These are phyloP conservation scores for Oryzias javanicus DNA, from an alignment of 2,113 vertebrate species.

Conservation along the genomic window DNA sequence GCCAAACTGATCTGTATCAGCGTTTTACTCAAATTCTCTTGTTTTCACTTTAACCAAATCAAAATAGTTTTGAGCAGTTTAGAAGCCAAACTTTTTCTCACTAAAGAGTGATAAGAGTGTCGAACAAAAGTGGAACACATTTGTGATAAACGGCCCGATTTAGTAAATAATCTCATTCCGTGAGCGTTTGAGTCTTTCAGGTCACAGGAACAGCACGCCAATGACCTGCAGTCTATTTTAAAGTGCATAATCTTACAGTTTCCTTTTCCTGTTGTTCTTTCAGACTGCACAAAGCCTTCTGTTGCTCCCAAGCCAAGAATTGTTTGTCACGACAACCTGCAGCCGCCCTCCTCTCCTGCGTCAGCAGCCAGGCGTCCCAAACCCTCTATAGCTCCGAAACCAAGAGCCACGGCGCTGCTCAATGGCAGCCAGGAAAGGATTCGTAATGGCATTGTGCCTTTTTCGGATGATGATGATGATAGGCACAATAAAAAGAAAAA, in stretches of 20 bases:
- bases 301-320: slow-evolving; percentile 88
- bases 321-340: slow-evolving; percentile 73
- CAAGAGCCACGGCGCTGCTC: slow-evolving; percentile 75
- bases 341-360: slow-evolving; percentile 75
- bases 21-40: too few relatives aligned
- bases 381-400: slow-evolving; percentile 90
- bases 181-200: slow-evolving; percentile 23
- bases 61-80: too few relatives aligned
- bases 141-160: too few relatives aligned
- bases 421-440: slow-evolving; percentile 77
- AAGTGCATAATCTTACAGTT: slow-evolving; percentile 68
- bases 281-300: slow-evolving; percentile 87
- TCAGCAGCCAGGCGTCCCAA: slow-evolving; percentile 84
- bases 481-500: slow-evolving; percentile 50
- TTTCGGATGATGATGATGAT: slow-evolving; percentile 60
- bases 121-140: too few relatives aligned
- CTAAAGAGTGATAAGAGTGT: too few relatives aligned
- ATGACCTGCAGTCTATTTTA: slow-evolving; percentile 70
- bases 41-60: too few relatives aligned
- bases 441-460: slow-evolving; percentile 71
- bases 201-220: slow-evolving; percentile 54
- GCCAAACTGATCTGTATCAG: too few relatives aligned
- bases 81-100: too few relatives aligned
- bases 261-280: slow-evolving; percentile 76
- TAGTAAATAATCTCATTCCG: too few relatives aligned